Evolutionary conservation across 2,113 vertebrate species (phyloP), one percentile per base, ranked within the genome.

Genomic region (Stigmatopora nigra): DNA sequence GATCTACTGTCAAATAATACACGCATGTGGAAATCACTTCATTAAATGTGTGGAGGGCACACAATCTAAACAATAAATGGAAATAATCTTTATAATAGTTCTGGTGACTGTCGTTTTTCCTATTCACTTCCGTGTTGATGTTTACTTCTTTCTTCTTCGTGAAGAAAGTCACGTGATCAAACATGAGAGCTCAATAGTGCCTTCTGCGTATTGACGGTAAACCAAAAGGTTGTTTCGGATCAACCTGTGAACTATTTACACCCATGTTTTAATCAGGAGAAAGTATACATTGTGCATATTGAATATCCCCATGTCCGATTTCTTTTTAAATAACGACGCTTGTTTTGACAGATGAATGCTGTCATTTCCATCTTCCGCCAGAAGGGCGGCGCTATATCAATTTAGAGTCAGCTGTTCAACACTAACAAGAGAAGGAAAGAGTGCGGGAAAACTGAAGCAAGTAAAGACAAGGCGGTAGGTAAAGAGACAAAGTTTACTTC

Each of bases 381-480:
- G 0, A 7, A 3, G 53, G 13, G 14, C 5, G 66, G 71, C 75
- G 75, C 73, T 67, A 0, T 4, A 3, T 2, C 1, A 0, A 46
- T 1, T 1, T 0, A 4, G 13, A 31, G 38, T 22, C 16, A 1
- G 2, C 14, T 1, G 0, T 71, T 44, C 0, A 15, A 3, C 60
- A 46, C 3, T 0, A 15, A 7, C 19, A 17, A 36, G 13, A 65
- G 78, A 84, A 81, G 76, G 79, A 85, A 78, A 71, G 15, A 3
- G 11, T 19, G 90, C 90, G 90, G 88, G 90, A 91, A 91, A 91
- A 88, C 78, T 67, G 9, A 84, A 88, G 84, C 51, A 7, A 45
- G 0, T 53, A 15, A 3, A 12, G 25, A 0, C 2, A 35, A 1
- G 61, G 78, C 79, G 64, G 0, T 55, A 65, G 77, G 73, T 79